Evolutionary conservation across 2,797 vertebrate species (phyloP).

Genomic region (Balearica regulorum): DNA sequence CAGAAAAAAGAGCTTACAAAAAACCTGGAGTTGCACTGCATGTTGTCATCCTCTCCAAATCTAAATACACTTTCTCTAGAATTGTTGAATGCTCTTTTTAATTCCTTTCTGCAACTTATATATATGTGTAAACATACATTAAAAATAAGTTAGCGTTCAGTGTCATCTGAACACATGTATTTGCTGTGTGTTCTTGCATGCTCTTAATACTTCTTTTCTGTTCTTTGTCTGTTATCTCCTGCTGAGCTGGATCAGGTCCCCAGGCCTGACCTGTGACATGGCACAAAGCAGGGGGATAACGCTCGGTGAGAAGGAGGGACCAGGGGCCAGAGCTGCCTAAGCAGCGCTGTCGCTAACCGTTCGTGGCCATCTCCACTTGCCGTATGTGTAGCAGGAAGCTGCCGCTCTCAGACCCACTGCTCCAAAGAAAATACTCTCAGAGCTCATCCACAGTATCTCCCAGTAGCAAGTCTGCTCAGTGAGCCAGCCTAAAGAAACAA

Average conservation of each 20-base stretch:
- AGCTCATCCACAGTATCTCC: neutral
- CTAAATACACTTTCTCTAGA: neutral
- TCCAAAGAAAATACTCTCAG: neutral
- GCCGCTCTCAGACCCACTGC: fast-evolving
- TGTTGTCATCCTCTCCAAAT: neutral
- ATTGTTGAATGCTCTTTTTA: neutral
- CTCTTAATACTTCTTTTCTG: neutral
- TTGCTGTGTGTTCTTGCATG: neutral
- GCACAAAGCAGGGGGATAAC: fast-evolving
- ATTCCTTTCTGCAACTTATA: neutral
- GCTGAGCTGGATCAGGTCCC: fast-evolving
- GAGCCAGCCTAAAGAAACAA: fast-evolving
- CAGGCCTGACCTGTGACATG: fast-evolving
- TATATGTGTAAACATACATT: neutral
- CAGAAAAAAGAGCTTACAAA: neutral
- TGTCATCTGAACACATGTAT: neutral
- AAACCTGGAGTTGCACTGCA: neutral
- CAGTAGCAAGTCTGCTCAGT: neutral
- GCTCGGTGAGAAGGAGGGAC: fast-evolving
- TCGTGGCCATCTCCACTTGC: neutral
- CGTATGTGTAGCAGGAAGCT: neutral
- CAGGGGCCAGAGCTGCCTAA: fast-evolving
- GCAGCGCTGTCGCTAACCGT: neutral
- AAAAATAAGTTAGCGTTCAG: neutral
- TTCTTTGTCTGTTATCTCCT: neutral